A percentile compares a stretch with the other conserved stretches of the same genome.
These are phyloP conservation scores for Beris morrisii DNA, from an alignment of 2,888 invertebrate species.

Conservation along the genomic window DNA sequence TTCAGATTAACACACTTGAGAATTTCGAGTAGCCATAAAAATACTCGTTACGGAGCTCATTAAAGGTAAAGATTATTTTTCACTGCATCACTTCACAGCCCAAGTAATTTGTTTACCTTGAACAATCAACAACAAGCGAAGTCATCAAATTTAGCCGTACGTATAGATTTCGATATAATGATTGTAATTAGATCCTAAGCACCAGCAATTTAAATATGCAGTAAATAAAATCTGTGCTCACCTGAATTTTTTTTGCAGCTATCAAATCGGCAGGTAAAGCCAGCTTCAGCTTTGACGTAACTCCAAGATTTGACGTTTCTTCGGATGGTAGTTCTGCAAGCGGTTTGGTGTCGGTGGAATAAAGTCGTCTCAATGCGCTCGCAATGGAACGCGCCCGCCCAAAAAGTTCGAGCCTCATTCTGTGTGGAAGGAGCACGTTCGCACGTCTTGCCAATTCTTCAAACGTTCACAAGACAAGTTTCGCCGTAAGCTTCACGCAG, in stretches of 20 bases:
- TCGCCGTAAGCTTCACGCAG: too few relatives aligned
- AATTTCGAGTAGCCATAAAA: too few relatives aligned
- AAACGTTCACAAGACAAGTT: too few relatives aligned
- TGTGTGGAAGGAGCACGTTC: too few relatives aligned
- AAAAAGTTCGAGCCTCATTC: slow-evolving; percentile 17
- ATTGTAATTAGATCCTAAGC: background rate
- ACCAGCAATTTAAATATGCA: background rate
- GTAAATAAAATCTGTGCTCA: background rate
- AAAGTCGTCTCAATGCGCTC: background rate
- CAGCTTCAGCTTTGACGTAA: slow-evolving; percentile 9
- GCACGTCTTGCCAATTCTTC: too few relatives aligned
- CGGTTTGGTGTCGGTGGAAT: slow-evolving; percentile 23
- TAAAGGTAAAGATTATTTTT: too few relatives aligned
- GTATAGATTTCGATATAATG: background rate
- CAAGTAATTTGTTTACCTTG: background rate
- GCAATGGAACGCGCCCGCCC: slow-evolving; percentile 9
- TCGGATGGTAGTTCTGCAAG: slow-evolving; percentile 1
- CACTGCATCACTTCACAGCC: background rate
- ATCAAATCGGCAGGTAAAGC: slow-evolving; percentile 4
- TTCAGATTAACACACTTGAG: too few relatives aligned
- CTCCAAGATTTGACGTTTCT: slow-evolving; percentile 17
- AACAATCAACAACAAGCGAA: background rate
- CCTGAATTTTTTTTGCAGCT: background rate
- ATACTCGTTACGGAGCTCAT: too few relatives aligned
- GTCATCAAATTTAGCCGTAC: background rate